These are phyloP conservation scores for Aphidoletes aphidimyza DNA, from an alignment of 2,888 invertebrate species.

Conservation along the genomic window DNA sequence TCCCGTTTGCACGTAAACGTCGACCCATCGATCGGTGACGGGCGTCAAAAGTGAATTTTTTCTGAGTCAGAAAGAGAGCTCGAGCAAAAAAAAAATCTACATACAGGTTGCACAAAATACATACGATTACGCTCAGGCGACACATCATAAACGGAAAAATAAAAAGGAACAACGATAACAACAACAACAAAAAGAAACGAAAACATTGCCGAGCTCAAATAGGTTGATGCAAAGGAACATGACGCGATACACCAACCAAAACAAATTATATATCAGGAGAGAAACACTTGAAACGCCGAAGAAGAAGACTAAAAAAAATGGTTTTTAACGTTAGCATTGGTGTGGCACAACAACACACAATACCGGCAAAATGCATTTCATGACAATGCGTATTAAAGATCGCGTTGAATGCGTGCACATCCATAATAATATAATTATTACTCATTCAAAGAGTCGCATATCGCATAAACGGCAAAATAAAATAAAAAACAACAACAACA, in stretches of 20 bases:
- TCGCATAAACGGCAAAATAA: not conserved
- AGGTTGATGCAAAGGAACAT: no score
- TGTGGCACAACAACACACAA: slow-evolving; percentile 15
- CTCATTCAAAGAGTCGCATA: not conserved
- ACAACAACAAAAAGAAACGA: not conserved
- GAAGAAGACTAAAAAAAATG: slow-evolving; percentile 46
- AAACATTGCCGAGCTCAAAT: no score
- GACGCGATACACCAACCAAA: slow-evolving; percentile 10
- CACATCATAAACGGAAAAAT: not conserved
- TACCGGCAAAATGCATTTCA: slow-evolving; percentile 38
- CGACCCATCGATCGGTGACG: not conserved
- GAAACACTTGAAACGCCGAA: no score
- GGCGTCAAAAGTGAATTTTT: no score
- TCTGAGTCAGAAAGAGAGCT: no score
- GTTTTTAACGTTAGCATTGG: not conserved
- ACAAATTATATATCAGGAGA: slow-evolving; percentile 44
- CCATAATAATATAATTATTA: slow-evolving; percentile 45
- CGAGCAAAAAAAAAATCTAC: slow-evolving; percentile 24
- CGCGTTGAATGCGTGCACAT: slow-evolving; percentile 45
- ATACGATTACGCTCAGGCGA: not conserved
- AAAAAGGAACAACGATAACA: not conserved
- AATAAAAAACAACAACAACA: not conserved
- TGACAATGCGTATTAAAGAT: slow-evolving; percentile 48
- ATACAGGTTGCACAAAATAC: slow-evolving; percentile 41
- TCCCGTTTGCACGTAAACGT: slow-evolving; percentile 21